Percentiles rank a stretch among this genome's conserved stretches.
phyloP scores from a whole-genome alignment of 2,113 vertebrate genomes.

The Phrynocephalus versicolor region DNA sequence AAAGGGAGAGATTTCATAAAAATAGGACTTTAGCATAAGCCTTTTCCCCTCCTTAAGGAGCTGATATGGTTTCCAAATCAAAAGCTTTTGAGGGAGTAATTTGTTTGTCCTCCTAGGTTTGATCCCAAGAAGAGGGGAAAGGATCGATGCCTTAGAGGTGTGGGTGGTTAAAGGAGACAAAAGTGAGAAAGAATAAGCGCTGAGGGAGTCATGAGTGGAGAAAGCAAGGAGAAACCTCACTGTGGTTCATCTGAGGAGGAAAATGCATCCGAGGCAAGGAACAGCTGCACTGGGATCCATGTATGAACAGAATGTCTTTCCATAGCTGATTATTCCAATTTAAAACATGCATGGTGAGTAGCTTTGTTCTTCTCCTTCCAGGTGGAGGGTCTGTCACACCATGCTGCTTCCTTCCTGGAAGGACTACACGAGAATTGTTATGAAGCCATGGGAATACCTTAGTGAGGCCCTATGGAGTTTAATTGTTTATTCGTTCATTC shows the following conservation, averaged over 20 bases:
- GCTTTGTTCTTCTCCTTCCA: too few relatives aligned
- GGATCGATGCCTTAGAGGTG: background rate
- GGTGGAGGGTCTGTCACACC: too few relatives aligned
- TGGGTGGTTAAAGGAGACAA: background rate
- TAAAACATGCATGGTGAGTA: too few relatives aligned
- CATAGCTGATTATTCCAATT: too few relatives aligned
- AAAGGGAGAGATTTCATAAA: conserved; percentile 9
- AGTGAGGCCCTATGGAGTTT: too few relatives aligned
- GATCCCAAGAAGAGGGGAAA: background rate
- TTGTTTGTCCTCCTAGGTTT: accelerated
- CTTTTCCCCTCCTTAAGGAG: background rate
- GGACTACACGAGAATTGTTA: too few relatives aligned
- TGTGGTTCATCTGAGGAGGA: background rate
- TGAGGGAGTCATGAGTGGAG: background rate
- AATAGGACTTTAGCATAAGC: background rate
- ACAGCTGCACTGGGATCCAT: background rate
- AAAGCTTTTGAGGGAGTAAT: background rate
- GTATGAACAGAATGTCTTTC: too few relatives aligned
- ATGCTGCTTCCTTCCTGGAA: too few relatives aligned
- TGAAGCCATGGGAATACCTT: too few relatives aligned
- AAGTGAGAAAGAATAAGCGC: background rate
- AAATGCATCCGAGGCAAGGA: too few relatives aligned
- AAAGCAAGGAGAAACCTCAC: background rate
- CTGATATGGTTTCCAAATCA: background rate
- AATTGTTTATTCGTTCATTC: too few relatives aligned